Base-by-base conservation (phyloP, 2,888 invertebrate species). In the Halocaridina rubra region DNA sequence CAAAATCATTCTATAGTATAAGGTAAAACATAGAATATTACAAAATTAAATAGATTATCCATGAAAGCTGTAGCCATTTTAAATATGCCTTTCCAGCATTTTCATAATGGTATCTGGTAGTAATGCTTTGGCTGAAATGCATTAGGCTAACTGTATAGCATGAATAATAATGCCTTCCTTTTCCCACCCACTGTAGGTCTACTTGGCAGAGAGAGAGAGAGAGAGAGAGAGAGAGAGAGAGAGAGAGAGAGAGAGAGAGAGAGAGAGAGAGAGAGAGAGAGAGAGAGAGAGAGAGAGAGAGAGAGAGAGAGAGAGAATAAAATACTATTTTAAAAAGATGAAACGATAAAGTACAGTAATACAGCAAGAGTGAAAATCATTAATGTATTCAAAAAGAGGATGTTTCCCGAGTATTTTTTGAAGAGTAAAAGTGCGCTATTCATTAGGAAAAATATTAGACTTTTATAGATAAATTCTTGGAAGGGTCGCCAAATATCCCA, bases 191-290 rank as follows among this genome's bases (percentile, higher is more conserved):
- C 67, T 67, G 29, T 67, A 27, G 1, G 29, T 1, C 67, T 1
- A 27, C 1, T 30, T 1, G 29, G 8, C 67, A 32, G 10, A 7
- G 27, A 7, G 27, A 69, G 19, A 22, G 24, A 69, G 69, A 69
- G 69, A 69, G 69, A 69, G 69, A 69, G 69, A 69, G 69, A 69
- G 69, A 69, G 69, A 69, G 69, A 69, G 69, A 69, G 69, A 69
- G 69, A 69, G 69, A 69, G 69, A 69, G 69, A 69, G 69, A 69
- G 69, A 69, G 69, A 69, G 69, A 69, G 69, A 69, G 69, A 69
- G 69, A 24, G n/a, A 69, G 69, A 69, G 22, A 69, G 69, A 69
- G 22, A 69, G 69, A 69, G 69, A 69, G 22, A n/a, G n/a, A 69
- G 69, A 69, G 69, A 69, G 69, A 69, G 69, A 69, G 2, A 24